Evolutionary conservation across 2,888 invertebrate species (phyloP), one percentile per base, ranked within the genome.

Genomic region (Creontiades dilutus): DNA sequence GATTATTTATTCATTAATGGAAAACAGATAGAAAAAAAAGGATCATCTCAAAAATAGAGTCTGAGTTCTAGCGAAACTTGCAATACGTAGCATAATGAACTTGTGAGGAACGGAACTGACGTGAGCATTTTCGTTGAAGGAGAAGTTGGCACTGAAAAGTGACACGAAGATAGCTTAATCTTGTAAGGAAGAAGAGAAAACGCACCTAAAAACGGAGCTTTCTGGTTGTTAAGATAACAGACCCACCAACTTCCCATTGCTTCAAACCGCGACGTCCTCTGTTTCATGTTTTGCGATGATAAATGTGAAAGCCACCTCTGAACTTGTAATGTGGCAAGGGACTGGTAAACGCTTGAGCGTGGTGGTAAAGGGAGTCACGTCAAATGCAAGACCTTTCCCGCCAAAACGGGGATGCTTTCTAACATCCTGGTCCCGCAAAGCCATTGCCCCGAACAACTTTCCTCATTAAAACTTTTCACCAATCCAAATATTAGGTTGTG

Each of bases 401-500:
- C 47, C 46, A 46, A 78, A 78, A 78, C 37, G 46, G 5, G 76
- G 76, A 19, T 57, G 57, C 57, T n/a, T 16, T n/a, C 68, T 27
- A 23, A 3, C 68, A 57, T n/a, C 68, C 23, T 5, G 23, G 23
- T 23, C 68, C 11, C 68, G 23, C 23, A 3, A 23, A 68, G 68
- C 11, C 78, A 78, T 78, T 78, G 37, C 78, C 78, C 47, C 19
- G 37, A 78, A 78, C 46, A 78, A 78, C 78, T 78, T 78, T 78
- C 78, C 78, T 78, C 78, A 78, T 78, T 78, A 78, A 78, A 78
- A 78, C 78, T 78, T 78, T 47, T 16, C 46, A 78, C 46, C 78
- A 78, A 78, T 78, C 46, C 78, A 78, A 78, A 78, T 78, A 78
- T 78, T 78, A 78, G 78, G 37, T 46, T 78, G 78, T 78, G 47